Percentiles rank a stretch among this genome's conserved stretches.
These are phyloP conservation scores for Papilio polyxenes DNA, from an alignment of 1,140 invertebrate genomes.

Conservation along the genomic window DNA sequence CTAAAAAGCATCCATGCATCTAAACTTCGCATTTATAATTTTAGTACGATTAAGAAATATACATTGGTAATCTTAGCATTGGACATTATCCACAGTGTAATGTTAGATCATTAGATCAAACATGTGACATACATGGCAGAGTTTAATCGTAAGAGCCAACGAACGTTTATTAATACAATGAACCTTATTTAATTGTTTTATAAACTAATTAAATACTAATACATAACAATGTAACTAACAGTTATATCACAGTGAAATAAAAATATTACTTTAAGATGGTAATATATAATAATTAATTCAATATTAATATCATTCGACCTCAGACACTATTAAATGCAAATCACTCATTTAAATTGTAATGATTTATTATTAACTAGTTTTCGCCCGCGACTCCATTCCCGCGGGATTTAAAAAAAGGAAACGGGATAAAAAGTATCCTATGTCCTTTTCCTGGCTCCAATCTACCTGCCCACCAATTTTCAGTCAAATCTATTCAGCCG, in stretches of 20 bases:
- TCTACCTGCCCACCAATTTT: too few species aligned
- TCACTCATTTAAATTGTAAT: constrained; percentile 4
- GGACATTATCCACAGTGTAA: not conserved
- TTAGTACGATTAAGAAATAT: too few species aligned
- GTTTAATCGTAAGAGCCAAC: not conserved
- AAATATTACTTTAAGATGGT: constrained; percentile 10
- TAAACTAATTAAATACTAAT: not conserved
- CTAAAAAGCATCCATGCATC: too few species aligned
- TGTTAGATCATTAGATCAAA: not conserved
- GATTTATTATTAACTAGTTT: constrained; percentile 7
- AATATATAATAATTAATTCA: constrained; percentile 10
- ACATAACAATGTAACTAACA: not conserved
- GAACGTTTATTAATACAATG: constrained; percentile 1
- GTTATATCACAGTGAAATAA: constrained; percentile 4
- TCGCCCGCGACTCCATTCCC: too few species aligned
- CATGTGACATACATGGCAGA: not conserved
- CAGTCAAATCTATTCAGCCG: too few species aligned
- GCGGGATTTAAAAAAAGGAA: too few species aligned
- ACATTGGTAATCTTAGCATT: too few species aligned
- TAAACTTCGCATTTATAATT: too few species aligned
- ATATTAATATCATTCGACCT: not conserved
- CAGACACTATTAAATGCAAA: constrained; percentile 21
- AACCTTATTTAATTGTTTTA: not conserved
- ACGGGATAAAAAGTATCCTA: too few species aligned
- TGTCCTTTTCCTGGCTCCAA: too few species aligned